Percentiles rank a stretch among this genome's conserved stretches.
phyloP scores from a whole-genome alignment of 2,797 vertebrate genomes.

The Centropyge bicolor region DNA sequence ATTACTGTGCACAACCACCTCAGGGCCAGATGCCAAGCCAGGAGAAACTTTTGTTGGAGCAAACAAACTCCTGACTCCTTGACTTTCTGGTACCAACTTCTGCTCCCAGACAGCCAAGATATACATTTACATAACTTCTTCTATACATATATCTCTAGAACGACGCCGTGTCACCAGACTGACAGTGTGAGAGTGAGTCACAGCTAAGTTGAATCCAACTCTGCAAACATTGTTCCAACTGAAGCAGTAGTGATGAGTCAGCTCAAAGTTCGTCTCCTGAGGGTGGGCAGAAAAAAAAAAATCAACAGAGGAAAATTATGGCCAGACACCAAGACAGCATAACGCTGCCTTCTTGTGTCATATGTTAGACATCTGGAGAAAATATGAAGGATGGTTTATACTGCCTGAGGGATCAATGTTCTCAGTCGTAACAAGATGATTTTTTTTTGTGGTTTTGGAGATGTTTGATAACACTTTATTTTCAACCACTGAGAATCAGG shows the following conservation, averaged over 20 bases:
- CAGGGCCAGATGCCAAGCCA: not conserved
- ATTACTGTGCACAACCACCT: slow-evolving; percentile 19
- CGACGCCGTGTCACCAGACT: not conserved
- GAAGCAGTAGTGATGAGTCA: slow-evolving; percentile 24
- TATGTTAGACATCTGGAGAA: not conserved
- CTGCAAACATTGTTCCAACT: not conserved
- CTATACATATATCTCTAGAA: too few relatives aligned
- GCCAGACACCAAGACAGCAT: not conserved
- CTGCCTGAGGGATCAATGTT: not conserved
- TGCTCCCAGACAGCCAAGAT: slow-evolving; percentile 20
- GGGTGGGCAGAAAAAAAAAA: not conserved
- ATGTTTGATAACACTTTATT: not conserved
- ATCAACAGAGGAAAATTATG: not conserved
- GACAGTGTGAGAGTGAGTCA: slow-evolving; percentile 44
- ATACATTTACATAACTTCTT: slow-evolving; percentile 41
- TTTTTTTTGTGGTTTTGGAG: not conserved
- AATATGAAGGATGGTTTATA: not conserved
- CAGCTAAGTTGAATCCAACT: not conserved
- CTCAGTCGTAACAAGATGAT: too few relatives aligned
- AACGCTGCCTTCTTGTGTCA: not conserved
- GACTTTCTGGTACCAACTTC: not conserved
- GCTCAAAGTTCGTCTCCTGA: not conserved
- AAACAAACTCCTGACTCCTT: not conserved
- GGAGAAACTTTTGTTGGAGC: not conserved
- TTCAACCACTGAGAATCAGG: too few relatives aligned